Conservation (phyloP, 1,140 invertebrate genomes). For the Rhopalosiphum maidis region DNA sequence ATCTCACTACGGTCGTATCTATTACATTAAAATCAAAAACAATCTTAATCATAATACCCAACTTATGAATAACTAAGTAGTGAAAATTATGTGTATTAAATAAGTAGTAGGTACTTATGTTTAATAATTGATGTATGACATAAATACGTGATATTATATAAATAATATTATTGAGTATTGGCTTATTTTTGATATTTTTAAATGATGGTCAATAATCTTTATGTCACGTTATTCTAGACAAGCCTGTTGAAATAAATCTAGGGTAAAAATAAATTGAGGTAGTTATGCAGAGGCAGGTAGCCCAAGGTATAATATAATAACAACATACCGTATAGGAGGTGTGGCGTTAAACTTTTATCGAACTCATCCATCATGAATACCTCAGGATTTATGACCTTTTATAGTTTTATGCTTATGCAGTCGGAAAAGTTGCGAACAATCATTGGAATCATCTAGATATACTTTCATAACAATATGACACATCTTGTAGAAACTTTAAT, state of each 20-base stretch:
- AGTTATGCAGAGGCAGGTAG: background rate
- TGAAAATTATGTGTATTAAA: background rate
- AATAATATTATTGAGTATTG: background rate
- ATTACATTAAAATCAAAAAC: background rate
- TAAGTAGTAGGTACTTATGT: background rate
- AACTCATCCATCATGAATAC: slow-evolving; percentile 49
- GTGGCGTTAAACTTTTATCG: slow-evolving; percentile 46
- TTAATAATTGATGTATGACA: background rate
- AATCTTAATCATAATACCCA: background rate
- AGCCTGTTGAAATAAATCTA: background rate
- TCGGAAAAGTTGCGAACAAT: slow-evolving; percentile 38
- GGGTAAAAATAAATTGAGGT: slow-evolving; percentile 4
- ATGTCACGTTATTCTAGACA: background rate
- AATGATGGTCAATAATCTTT: slow-evolving; percentile 1
- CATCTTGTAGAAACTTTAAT: slow-evolving; percentile 23
- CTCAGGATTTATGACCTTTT: slow-evolving; percentile 48
- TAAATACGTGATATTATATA: background rate
- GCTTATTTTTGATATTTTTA: background rate
- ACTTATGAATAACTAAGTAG: background rate
- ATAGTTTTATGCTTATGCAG: slow-evolving; percentile 47
- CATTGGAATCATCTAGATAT: slow-evolving; percentile 31
- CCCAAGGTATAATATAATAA: slow-evolving; percentile 34
- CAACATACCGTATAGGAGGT: background rate
- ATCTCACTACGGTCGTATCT: background rate
- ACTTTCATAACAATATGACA: slow-evolving; percentile 41